Conservation (phyloP, 2,888 invertebrate genomes). For the Lymantria monacha region DNA sequence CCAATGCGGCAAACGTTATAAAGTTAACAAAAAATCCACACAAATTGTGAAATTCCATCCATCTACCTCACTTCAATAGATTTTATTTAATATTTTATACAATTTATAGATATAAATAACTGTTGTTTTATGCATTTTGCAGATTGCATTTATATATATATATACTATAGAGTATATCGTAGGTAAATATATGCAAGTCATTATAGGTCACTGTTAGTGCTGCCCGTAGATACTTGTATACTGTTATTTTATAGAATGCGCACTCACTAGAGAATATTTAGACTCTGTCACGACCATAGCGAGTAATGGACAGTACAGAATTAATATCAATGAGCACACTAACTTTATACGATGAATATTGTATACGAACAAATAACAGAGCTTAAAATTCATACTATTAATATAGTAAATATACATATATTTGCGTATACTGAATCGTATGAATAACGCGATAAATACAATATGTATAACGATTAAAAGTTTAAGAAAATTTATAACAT, state of each 20-base stretch:
- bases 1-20: conserved; percentile 75
- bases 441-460: conserved; percentile 29
- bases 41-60: conserved; percentile 86
- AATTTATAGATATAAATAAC: conserved; percentile 81
- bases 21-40: conserved; percentile 70
- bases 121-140: conserved; percentile 82
- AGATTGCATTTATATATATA: conserved; percentile 82
- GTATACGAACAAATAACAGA: conserved; percentile 81
- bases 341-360: conserved; percentile 62
- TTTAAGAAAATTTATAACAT: conserved; percentile 20
- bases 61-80: conserved; percentile 87
- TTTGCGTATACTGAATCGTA: conserved; percentile 54
- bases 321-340: conserved; percentile 61
- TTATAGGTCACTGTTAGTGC: conserved; percentile 69
- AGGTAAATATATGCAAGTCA: conserved; percentile 78
- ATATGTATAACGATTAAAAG: conserved; percentile 34
- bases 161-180: conserved; percentile 80
- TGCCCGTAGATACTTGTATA: conserved; percentile 64
- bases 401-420: conserved; percentile 58
- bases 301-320: conserved; percentile 49
- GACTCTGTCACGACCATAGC: conserved; percentile 60
- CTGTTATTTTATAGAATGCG: conserved; percentile 54
- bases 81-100: conserved; percentile 83
- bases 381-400: conserved; percentile 73
- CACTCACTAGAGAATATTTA: conserved; percentile 69